phyloP scores from a whole-genome alignment of 2,888 invertebrate species.

The Hirtodrosophila duncani region DNA sequence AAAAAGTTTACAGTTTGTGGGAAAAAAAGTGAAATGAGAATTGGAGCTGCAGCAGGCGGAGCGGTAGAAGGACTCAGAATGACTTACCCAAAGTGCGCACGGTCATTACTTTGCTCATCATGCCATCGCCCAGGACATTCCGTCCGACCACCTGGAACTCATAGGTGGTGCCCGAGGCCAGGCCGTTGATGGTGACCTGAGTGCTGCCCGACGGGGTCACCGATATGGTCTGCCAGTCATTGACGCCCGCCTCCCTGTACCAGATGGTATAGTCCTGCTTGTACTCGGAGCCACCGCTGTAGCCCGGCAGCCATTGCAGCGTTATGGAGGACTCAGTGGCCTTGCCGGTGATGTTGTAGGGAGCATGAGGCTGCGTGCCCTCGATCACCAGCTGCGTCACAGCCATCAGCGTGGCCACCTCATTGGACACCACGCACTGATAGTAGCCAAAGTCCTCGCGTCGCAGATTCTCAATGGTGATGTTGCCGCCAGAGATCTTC shows the following conservation, averaged over 20 bases:
- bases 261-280: conserved; percentile 97
- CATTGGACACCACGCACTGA: conserved; percentile 96
- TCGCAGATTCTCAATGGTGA: conserved; percentile 92
- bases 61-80: conserved; percentile 12
- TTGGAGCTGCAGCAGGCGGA: conserved; percentile 14
- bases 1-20: conserved; percentile 15
- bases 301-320: conserved; percentile 95
- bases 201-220: conserved; percentile 96
- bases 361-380: conserved; percentile 97
- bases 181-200: conserved; percentile 90
- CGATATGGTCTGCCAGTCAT: conserved; percentile 95
- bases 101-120: conserved; percentile 95
- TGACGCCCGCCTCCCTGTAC: conserved; percentile 92
- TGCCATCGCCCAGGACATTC: conserved; percentile 95
- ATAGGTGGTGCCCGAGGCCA: conserved; percentile 93
- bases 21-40: not conserved
- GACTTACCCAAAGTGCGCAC: conserved; percentile 91
- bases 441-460: conserved; percentile 96
- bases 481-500: conserved; percentile 90
- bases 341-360: conserved; percentile 94
- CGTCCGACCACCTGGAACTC: conserved; percentile 98
- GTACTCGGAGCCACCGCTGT: conserved; percentile 96
- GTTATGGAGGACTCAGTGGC: conserved; percentile 94
- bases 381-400: conserved; percentile 93
- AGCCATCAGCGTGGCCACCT: conserved; percentile 95